Evolutionary conservation across 2,113 vertebrate species (phyloP).

Genomic region (Parotia lawesii): DNA sequence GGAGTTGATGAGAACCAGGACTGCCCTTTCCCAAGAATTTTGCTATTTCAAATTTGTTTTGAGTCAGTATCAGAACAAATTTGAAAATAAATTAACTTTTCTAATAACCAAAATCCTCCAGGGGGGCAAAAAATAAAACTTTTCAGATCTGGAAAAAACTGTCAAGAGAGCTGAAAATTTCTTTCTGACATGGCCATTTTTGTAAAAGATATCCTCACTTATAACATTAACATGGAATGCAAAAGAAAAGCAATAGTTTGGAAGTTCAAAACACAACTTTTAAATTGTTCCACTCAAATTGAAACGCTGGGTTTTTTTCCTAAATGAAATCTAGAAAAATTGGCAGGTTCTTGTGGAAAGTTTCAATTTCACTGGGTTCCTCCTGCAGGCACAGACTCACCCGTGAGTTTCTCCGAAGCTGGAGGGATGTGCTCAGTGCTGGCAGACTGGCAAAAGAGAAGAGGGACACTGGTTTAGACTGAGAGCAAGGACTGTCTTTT

Average conservation of each 20-base stretch:
- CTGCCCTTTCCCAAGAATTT: neutral
- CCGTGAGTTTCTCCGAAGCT: conserved; percentile 67
- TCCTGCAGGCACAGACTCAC: conserved; percentile 29
- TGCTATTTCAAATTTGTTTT: neutral
- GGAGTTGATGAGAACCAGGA: neutral
- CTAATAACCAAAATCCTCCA: neutral
- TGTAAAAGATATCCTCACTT: neutral
- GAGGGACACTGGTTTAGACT: neutral
- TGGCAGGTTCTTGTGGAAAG: neutral
- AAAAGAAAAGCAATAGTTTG: neutral
- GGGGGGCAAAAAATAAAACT: fast-evolving
- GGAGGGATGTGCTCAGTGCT: neutral
- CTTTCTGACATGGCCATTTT: neutral
- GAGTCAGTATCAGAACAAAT: neutral
- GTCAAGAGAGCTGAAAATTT: neutral
- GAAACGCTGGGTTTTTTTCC: neutral
- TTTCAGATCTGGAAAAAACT: neutral
- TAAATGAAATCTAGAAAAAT: neutral
- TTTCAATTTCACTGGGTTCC: neutral
- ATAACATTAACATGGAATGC: neutral
- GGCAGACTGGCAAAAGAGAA: conserved; percentile 57
- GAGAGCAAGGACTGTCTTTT: neutral
- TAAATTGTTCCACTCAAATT: neutral
- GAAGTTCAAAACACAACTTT: neutral
- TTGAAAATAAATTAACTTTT: neutral